Conservation (phyloP, 2,113 vertebrate species). For the Corythoichthys intestinalis region DNA sequence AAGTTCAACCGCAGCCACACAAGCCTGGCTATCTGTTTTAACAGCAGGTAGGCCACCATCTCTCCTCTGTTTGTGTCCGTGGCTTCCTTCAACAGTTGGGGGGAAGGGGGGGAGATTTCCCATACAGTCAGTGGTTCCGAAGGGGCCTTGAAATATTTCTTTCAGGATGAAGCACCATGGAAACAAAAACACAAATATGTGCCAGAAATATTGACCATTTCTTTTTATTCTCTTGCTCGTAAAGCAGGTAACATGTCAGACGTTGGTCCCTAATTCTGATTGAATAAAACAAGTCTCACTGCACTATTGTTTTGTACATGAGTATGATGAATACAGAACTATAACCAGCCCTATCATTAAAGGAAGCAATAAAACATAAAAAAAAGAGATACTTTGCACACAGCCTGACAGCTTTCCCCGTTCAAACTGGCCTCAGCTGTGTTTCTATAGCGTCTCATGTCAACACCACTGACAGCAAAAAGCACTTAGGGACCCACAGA, state of each 20-base stretch:
- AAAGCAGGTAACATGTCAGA: not conserved
- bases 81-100: slow-evolving; percentile 49
- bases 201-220: slow-evolving; percentile 20
- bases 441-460: slow-evolving; percentile 65
- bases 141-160: slow-evolving; percentile 47
- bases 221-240: slow-evolving; percentile 1
- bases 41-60: slow-evolving; percentile 64
- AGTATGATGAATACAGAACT: not conserved
- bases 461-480: slow-evolving; percentile 69
- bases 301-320: not conserved
- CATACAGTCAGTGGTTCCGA: slow-evolving; percentile 46
- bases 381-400: slow-evolving; percentile 11
- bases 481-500: slow-evolving; percentile 67
- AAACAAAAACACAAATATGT: slow-evolving; percentile 50
- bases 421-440: slow-evolving; percentile 51
- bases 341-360: not conserved
- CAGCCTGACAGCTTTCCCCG: slow-evolving; percentile 38
- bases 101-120: slow-evolving; percentile 51
- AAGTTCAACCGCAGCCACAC: slow-evolving; percentile 49
- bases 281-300: not conserved
- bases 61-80: slow-evolving; percentile 56
- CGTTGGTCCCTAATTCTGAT: not conserved
- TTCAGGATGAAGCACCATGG: slow-evolving; percentile 45
- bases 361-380: not conserved
- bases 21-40: slow-evolving; percentile 64